phyloP scores from a whole-genome alignment of 2,113 vertebrate genomes.

The Litocranius walleri region DNA sequence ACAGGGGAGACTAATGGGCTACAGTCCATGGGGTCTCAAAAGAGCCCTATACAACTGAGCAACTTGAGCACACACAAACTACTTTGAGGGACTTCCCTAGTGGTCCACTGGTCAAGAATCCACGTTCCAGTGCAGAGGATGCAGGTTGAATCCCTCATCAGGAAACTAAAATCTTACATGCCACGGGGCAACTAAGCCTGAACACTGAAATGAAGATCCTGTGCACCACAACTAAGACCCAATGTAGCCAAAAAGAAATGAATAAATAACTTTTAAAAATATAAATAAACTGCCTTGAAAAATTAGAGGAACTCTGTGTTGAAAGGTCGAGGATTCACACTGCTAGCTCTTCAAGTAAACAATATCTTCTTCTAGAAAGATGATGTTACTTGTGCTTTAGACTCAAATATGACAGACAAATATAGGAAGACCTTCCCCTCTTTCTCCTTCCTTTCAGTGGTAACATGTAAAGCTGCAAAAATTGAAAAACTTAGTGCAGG shows the following conservation, averaged over 20 bases:
- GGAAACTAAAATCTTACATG: background rate
- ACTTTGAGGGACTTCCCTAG: background rate
- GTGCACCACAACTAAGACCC: background rate
- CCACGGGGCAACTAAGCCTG: background rate
- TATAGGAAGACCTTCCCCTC: background rate
- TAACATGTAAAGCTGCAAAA: background rate
- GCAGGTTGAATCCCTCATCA: background rate
- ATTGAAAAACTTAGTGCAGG: background rate
- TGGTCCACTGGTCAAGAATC: background rate
- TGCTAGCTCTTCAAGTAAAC: background rate
- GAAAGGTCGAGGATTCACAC: background rate
- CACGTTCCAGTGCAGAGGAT: background rate
- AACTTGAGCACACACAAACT: background rate
- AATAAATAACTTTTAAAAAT: background rate
- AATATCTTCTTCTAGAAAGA: background rate
- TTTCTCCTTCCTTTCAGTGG: background rate
- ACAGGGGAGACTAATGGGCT: background rate
- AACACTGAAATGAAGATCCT: background rate
- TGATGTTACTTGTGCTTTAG: background rate
- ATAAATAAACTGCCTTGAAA: background rate
- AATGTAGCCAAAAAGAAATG: background rate
- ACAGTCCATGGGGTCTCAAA: background rate
- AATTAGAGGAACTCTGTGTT: background rate
- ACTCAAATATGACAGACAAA: background rate
- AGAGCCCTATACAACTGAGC: background rate